Percentiles rank a stretch among this genome's conserved stretches.
Evolutionary conservation across 2,888 invertebrate genomes (phyloP).

Genomic region (Drosophila limbata): DNA sequence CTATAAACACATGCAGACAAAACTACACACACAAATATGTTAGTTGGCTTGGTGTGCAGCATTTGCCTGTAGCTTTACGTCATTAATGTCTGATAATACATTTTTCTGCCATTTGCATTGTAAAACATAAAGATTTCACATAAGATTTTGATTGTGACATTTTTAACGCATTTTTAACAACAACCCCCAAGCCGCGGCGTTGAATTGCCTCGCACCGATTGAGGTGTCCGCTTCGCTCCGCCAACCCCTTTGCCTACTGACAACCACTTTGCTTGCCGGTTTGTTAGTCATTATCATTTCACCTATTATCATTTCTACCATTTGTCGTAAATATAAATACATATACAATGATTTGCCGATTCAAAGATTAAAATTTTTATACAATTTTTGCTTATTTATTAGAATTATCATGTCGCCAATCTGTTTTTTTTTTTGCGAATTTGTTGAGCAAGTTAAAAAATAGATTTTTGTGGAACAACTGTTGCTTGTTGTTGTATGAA

Average conservation of each 20-base stretch:
- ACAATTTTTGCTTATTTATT: conserved; percentile 1
- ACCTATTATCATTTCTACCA: conserved; percentile 11
- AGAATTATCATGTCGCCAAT: conserved; percentile 21
- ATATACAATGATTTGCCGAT: conserved; percentile 7
- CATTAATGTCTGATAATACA: conserved; percentile 23
- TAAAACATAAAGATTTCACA: conserved; percentile 12
- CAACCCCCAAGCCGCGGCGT: conserved; percentile 19
- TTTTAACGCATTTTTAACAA: conserved; percentile 28
- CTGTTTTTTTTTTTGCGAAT: conserved; percentile 2
- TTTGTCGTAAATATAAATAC: not conserved
- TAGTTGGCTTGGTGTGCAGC: not conserved
- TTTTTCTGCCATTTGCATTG: not conserved
- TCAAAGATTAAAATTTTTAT: not conserved
- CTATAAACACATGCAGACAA: not conserved
- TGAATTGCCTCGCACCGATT: conserved; percentile 8
- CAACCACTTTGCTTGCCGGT: conserved; percentile 31
- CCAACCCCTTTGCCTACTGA: not conserved
- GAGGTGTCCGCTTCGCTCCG: not conserved
- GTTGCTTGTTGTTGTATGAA: conserved; percentile 39
- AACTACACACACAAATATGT: not conserved
- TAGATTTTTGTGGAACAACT: conserved; percentile 35
- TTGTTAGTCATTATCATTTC: conserved; percentile 13
- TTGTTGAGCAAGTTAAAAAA: conserved; percentile 4
- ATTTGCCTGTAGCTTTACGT: conserved; percentile 27
- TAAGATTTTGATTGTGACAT: conserved; percentile 32